Base-by-base conservation (phyloP, 2,888 invertebrate species). In the Apeira syringaria region DNA sequence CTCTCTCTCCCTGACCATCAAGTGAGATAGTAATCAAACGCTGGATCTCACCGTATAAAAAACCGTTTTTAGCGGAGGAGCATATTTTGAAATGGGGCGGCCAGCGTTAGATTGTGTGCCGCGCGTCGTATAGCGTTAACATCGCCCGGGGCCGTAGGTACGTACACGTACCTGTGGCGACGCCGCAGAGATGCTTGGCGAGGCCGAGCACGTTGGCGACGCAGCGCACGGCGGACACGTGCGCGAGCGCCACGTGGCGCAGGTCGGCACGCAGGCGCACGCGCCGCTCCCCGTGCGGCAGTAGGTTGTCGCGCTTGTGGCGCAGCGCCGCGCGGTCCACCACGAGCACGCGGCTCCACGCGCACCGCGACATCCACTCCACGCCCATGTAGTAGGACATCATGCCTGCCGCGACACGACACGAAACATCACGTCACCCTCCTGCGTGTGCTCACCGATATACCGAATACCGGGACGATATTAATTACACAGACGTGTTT, bases 101-200 rank as follows among this genome's bases (percentile, higher is more conserved):
- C n/a, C n/a, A n/a, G n/a, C n/a, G n/a, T n/a, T n/a, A n/a, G n/a
- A n/a, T n/a, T n/a, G n/a, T n/a, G n/a, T n/a, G n/a, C n/a, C n/a
- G n/a, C n/a, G n/a, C n/a, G n/a, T n/a, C n/a, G n/a, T n/a, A n/a
- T n/a, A n/a, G n/a, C n/a, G n/a, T n/a, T n/a, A n/a, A n/a, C n/a
- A n/a, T n/a, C n/a, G n/a, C n/a, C n/a, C n/a, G n/a, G n/a, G n/a
- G n/a, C n/a, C n/a, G n/a, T n/a, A n/a, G n/a, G n/a, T n/a, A n/a
- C n/a, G n/a, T n/a, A n/a, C n/a, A 25, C 7, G 1, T 67, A 95
- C 95, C 96, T 37, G 97, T 97, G 22, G 97, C 98, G 15, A 91
- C 93, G 0, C 98, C 98, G 79, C 98, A 98, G 25, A 98, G 91
- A 78, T 98, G 98, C 79, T 98, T 98, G 1, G 97, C 95, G 11